Percentiles rank a stretch among this genome's conserved stretches.
These are phyloP conservation scores for Tachuris rubrigastra DNA, from an alignment of 2,113 vertebrate genomes.

Conservation along the genomic window DNA sequence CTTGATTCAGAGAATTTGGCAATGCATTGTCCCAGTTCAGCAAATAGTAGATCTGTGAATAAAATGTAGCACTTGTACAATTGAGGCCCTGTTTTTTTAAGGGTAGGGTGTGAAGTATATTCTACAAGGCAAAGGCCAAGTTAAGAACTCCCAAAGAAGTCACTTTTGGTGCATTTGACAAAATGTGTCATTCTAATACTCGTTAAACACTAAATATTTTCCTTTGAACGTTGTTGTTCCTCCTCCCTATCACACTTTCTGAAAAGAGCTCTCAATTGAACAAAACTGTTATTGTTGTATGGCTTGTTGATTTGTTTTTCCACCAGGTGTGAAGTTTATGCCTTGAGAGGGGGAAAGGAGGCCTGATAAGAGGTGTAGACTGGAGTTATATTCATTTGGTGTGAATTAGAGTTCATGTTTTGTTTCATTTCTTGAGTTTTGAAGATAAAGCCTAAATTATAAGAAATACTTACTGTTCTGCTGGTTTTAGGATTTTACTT, in stretches of 20 bases:
- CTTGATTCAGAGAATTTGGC: background rate
- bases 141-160: background rate
- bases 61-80: background rate
- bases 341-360: background rate
- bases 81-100: background rate
- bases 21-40: background rate
- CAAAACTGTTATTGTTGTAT: background rate
- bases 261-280: background rate
- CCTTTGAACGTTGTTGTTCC: background rate
- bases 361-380: background rate
- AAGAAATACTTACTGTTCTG: background rate
- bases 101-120: background rate
- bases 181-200: background rate
- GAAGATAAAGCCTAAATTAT: background rate
- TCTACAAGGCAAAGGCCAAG: background rate
- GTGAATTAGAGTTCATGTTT: background rate
- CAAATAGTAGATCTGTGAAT: background rate
- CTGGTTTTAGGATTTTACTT: background rate
- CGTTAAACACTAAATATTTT: background rate
- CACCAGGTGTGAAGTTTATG: background rate
- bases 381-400: background rate
- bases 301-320: background rate
- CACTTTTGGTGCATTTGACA: background rate
- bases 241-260: rapidly evolving
- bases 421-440: background rate